Percentiles rank a stretch among this genome's conserved stretches.
phyloP scores from a whole-genome alignment of 2,888 invertebrate species.

The Neoascia interrupta region DNA sequence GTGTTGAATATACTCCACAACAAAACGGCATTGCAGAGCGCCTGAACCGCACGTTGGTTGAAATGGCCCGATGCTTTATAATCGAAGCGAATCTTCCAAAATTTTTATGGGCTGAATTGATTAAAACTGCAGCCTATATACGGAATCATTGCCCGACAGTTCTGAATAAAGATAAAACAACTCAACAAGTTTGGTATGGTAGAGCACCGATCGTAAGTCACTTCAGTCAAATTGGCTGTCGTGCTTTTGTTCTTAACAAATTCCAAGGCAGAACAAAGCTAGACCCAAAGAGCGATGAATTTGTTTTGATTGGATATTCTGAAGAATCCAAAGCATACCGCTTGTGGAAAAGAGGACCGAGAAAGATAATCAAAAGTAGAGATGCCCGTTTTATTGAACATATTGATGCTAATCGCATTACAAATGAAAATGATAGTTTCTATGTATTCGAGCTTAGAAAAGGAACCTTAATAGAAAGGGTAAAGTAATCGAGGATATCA shows the following conservation, averaged over 20 bases:
- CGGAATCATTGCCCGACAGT: background rate
- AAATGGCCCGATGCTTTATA: conserved; percentile 71
- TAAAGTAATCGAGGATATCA: background rate
- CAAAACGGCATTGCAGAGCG: conserved; percentile 10
- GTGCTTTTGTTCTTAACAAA: conserved; percentile 31
- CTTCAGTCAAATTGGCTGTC: conserved; percentile 38
- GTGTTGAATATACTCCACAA: conserved; percentile 24
- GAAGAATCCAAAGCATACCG: conserved; percentile 48
- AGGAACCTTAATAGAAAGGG: no score
- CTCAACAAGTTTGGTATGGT: background rate
- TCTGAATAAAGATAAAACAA: background rate
- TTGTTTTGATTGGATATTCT: conserved; percentile 28
- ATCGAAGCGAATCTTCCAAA: no score
- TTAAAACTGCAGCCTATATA: no score
- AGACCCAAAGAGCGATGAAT: conserved; percentile 34
- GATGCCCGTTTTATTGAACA: conserved; percentile 33
- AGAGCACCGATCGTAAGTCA: conserved; percentile 34
- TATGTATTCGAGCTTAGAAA: no score
- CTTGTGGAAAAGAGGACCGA: conserved; percentile 35
- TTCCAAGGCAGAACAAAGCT: conserved; percentile 19
- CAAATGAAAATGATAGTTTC: background rate
- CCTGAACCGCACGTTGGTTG: no score
- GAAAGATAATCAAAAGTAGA: conserved; percentile 23
- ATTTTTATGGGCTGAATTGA: no score
- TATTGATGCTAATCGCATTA: background rate